These are phyloP conservation scores for Periparus ater DNA, from an alignment of 2,797 vertebrate species.

Conservation along the genomic window DNA sequence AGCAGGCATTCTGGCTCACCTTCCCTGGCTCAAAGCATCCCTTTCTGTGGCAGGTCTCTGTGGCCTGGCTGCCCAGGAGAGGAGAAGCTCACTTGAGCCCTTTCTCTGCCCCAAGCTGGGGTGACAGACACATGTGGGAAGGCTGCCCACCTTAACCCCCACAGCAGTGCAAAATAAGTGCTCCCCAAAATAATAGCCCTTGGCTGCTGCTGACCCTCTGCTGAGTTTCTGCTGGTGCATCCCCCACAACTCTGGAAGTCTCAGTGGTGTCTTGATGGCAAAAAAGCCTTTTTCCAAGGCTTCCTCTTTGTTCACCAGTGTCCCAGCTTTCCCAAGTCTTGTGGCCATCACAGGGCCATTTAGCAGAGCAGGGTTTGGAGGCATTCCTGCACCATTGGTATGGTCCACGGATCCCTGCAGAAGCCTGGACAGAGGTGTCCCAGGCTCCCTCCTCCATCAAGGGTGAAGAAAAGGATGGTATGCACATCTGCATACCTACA, in stretches of 20 bases:
- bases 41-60: not conserved
- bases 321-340: not conserved
- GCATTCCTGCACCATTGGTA: not conserved
- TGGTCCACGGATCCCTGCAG: rapidly evolving
- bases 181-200: not conserved
- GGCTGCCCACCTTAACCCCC: rapidly evolving
- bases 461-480: not conserved
- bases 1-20: not conserved
- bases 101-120: rapidly evolving
- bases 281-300: not conserved
- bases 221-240: rapidly evolving
- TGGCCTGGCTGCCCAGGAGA: not conserved
- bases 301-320: not conserved
- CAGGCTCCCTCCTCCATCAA: not conserved
- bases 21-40: not conserved
- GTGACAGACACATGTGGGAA: rapidly evolving
- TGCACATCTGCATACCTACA: not conserved
- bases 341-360: not conserved
- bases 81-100: not conserved
- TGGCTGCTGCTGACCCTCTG: not conserved
- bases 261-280: not conserved
- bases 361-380: not conserved
- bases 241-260: not conserved
- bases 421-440: not conserved
- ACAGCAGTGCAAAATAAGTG: rapidly evolving